A percentile compares a stretch with the other conserved stretches of the same genome.
Conservation (phyloP, 2,797 vertebrate species). For the Scolopax bukidnonensis region DNA sequence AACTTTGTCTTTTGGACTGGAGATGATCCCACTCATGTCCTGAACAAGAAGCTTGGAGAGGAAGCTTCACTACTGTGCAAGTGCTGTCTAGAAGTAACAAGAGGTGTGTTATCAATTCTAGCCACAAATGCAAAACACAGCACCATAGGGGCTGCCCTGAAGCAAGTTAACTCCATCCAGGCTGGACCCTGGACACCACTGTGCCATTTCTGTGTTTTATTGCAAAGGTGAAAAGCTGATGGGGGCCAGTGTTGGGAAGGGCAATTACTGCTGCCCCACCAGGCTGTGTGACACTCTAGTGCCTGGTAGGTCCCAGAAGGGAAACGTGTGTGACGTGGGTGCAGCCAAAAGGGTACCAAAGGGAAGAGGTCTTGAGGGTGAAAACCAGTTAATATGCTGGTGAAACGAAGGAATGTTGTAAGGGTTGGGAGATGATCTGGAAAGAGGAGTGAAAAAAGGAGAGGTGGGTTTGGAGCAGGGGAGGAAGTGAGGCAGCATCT, state of each 20-base stretch:
- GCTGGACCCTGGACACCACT: neutral
- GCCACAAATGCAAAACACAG: neutral
- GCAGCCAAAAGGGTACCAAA: neutral
- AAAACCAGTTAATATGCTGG: neutral
- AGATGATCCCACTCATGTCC: neutral
- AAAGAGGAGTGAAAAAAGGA: neutral
- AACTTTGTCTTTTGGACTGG: constrained; percentile 91
- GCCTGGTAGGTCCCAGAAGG: neutral
- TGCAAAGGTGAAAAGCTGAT: neutral
- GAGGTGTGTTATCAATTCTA: neutral
- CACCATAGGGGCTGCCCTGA: neutral
- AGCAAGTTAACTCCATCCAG: neutral
- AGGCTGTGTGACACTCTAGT: neutral
- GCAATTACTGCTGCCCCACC: neutral
- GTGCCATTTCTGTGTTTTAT: neutral
- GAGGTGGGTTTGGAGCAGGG: neutral
- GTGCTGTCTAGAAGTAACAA: neutral
- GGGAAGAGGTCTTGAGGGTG: neutral
- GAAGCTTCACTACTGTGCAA: neutral
- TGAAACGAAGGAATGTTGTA: neutral
- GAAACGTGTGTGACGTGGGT: rapidly evolving
- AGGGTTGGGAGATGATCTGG: neutral
- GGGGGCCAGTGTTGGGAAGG: rapidly evolving
- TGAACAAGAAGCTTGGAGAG: neutral
- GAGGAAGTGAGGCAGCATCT: constrained; percentile 30